A percentile compares a stretch with the other conserved stretches of the same genome.
Conservation (phyloP, 2,113 vertebrate genomes). For the Tyto alba region DNA sequence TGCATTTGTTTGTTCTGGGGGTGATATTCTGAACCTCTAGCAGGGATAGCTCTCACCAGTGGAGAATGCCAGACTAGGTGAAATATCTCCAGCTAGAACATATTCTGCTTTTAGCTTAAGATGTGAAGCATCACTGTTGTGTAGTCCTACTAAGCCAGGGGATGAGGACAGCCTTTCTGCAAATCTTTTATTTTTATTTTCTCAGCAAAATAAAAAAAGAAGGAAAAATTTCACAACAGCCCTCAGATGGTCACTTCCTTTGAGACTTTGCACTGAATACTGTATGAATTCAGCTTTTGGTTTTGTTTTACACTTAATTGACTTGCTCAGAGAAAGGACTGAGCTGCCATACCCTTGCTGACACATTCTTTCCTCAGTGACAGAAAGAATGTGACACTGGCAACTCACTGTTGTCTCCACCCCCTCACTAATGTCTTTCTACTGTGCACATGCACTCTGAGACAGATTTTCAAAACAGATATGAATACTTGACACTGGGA, state of each 20-base stretch:
- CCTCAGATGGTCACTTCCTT: not conserved
- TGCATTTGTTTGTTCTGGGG: not conserved
- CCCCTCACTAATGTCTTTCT: not conserved
- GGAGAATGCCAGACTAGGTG: not conserved
- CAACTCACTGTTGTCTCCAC: not conserved
- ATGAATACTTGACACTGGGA: not conserved
- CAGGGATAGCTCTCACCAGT: not conserved
- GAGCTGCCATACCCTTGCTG: slow-evolving; percentile 16
- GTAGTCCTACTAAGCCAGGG: not conserved
- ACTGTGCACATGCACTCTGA: not conserved
- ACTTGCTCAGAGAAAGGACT: not conserved
- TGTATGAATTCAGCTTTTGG: not conserved
- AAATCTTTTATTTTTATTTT: not conserved
- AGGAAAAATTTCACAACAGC: not conserved
- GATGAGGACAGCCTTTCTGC: not conserved
- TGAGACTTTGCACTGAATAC: not conserved
- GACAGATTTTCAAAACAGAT: not conserved
- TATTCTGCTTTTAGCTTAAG: not conserved
- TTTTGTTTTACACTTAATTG: slow-evolving; percentile 35
- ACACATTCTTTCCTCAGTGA: not conserved
- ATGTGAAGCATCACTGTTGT: not conserved
- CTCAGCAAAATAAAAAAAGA: not conserved
- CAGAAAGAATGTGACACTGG: not conserved
- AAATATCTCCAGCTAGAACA: not conserved
- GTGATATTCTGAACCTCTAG: not conserved